These are phyloP conservation scores for Bembecia ichneumoniformis DNA, from an alignment of 2,888 invertebrate genomes.

Conservation along the genomic window DNA sequence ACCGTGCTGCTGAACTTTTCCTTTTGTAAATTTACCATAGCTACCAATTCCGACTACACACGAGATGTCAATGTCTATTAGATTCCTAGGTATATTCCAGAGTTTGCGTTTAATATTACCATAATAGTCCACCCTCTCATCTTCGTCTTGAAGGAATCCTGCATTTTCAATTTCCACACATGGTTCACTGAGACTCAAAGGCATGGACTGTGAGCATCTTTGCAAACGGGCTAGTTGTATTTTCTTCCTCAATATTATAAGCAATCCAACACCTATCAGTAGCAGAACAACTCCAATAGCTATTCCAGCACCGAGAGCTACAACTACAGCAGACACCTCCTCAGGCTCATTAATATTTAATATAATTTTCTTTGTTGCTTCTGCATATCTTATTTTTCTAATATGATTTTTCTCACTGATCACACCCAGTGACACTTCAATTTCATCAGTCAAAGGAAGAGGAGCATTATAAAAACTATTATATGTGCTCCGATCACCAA, in stretches of 20 bases:
- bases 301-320: slow-evolving; percentile 71
- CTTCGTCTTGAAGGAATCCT: slow-evolving; percentile 82
- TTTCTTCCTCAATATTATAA: slow-evolving; percentile 71
- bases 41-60: slow-evolving; percentile 80
- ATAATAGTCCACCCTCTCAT: slow-evolving; percentile 78
- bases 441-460: slow-evolving; percentile 73
- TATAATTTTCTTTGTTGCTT: slow-evolving; percentile 66
- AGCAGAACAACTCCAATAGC: slow-evolving; percentile 82
- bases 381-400: slow-evolving; percentile 77
- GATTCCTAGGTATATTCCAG: slow-evolving; percentile 80
- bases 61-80: slow-evolving; percentile 79
- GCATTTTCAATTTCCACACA: slow-evolving; percentile 86
- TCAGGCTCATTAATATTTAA: slow-evolving; percentile 65
- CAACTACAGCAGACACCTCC: slow-evolving; percentile 58
- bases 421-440: slow-evolving; percentile 80
- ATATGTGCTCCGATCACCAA: slow-evolving; percentile 83
- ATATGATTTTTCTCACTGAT: slow-evolving; percentile 78
- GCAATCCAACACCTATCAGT: slow-evolving; percentile 73
- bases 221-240: slow-evolving; percentile 60
- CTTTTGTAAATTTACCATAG: slow-evolving; percentile 84
- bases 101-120: slow-evolving; percentile 82
- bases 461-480: slow-evolving; percentile 85
- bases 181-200: slow-evolving; percentile 83
- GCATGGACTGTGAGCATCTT: slow-evolving; percentile 66
- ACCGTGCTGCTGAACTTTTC: slow-evolving; percentile 76